Conservation (phyloP, 2,797 vertebrate genomes). For the Rhinichthys osculus region DNA sequence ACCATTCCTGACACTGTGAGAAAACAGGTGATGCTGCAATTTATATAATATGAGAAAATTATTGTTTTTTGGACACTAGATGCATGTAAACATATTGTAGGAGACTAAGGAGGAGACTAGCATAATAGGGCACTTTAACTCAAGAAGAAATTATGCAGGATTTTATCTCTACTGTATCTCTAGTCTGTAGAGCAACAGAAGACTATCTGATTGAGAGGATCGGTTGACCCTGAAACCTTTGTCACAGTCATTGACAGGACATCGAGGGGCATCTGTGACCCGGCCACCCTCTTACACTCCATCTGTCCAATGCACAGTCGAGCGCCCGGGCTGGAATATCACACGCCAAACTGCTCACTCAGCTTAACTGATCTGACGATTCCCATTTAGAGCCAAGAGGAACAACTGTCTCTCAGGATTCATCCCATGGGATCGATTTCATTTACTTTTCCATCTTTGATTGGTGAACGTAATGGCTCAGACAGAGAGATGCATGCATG, state of each 20-base stretch:
- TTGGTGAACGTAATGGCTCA: slow-evolving; percentile 27
- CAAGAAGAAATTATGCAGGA: background rate
- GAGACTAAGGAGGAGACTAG: background rate
- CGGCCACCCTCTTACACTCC: slow-evolving; percentile 28
- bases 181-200: background rate
- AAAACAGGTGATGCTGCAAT: background rate
- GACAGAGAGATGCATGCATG: background rate
- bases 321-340: slow-evolving; percentile 16
- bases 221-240: background rate
- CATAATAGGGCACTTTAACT: background rate
- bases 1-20: background rate
- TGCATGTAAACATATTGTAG: background rate
- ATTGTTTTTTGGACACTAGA: background rate
- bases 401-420: slow-evolving; percentile 28
- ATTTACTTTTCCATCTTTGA: slow-evolving; percentile 28
- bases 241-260: slow-evolving; percentile 2
- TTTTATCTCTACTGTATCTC: background rate
- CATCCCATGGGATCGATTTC: slow-evolving; percentile 40
- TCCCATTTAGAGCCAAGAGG: slow-evolving; percentile 32
- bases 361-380: slow-evolving; percentile 50
- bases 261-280: slow-evolving; percentile 11
- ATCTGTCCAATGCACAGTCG: slow-evolving; percentile 38
- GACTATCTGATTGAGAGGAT: background rate
- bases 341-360: slow-evolving; percentile 36
- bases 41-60: background rate